Conservation (phyloP, 2,888 invertebrate species). For the Drosophila histrio region DNA sequence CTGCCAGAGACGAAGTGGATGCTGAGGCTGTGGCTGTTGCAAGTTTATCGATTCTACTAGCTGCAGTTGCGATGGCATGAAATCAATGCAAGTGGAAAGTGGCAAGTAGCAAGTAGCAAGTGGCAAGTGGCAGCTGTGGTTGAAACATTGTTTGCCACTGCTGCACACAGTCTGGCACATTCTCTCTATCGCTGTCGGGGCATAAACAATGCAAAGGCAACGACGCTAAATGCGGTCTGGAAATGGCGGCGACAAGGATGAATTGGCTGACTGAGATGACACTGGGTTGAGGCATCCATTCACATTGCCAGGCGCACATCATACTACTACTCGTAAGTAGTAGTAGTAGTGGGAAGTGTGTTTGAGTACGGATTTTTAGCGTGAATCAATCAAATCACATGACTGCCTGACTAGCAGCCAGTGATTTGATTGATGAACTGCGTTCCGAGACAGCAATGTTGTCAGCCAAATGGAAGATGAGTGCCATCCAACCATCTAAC, state of each 20-base stretch:
- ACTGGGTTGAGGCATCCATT: conserved; percentile 21
- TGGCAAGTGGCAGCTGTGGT: conserved; percentile 56
- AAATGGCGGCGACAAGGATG: conserved; percentile 57
- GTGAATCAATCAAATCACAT: conserved; percentile 79
- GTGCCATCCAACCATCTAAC: background rate
- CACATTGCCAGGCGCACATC: conserved; percentile 36
- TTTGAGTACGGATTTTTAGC: conserved; percentile 67
- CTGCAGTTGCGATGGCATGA: conserved; percentile 42
- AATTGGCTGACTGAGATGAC: conserved; percentile 36
- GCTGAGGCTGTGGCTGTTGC: conserved; percentile 25
- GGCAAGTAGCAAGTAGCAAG: background rate
- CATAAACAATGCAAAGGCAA: conserved; percentile 59
- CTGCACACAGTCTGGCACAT: conserved; percentile 16
- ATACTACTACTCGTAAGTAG: conserved; percentile 25
- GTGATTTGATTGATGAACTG: conserved; percentile 79
- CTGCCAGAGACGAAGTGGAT: conserved; percentile 21
- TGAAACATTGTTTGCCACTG: conserved; percentile 63
- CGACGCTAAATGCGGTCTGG: conserved; percentile 49
- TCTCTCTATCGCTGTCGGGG: conserved; percentile 16
- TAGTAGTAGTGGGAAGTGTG: conserved; percentile 13
- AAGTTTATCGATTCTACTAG: conserved; percentile 43
- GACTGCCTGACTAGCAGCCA: conserved; percentile 79
- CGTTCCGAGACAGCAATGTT: conserved; percentile 42
- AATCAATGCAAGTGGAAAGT: conserved; percentile 67
- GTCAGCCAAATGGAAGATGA: conserved; percentile 5